Evolutionary conservation across 2,888 invertebrate genomes (phyloP), one percentile per base, ranked within the genome.

Genomic region (Psylliodes chrysocephalus): DNA sequence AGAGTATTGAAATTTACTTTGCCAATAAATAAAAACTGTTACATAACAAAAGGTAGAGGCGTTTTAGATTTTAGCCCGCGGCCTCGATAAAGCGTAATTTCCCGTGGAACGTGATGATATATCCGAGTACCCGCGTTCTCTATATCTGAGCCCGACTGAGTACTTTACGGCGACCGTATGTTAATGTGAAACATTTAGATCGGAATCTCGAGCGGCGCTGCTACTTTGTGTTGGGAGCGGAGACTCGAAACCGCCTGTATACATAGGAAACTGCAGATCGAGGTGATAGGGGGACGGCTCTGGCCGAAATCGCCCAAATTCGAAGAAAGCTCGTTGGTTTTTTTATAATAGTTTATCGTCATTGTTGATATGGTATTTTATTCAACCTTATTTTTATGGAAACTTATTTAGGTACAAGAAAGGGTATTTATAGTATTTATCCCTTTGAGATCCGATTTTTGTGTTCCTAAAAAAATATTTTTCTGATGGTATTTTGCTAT

Each of bases 111-210:
- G 72, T 74, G 73, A 74, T 73, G 73, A 72, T 73, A 73, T 72
- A 75, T 75, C 74, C 72, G 61, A 60, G 66, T 67, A 60, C 66
- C 71, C 65, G 70, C 66, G 72, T 67, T 71, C 74, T 73, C 73
- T 77, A 76, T 78, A 76, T 78, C 76, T 70, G 68, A 70, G 49
- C 67, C 67, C 75, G 71, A 76, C 66, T 75, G 72, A 72, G 77
- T 79, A 70, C 70, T 75, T 75, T 75, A 75, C 73, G 57, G 79
- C 79, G 72, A 77, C 75, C 71, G 78, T 81, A 82, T 82, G 82
- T 80, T 82, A 82, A 82, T 82, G 78, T 78, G 76, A 74, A 76
- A 78, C 80, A 82, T 82, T 82, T 81, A 82, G 82, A 82, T 82
- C 79, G 81, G 78, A 81, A 82, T 82, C 82, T 82, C 71, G n/a